Evolutionary conservation across 2,113 vertebrate genomes (phyloP).

Genomic region (Coturnix japonica): DNA sequence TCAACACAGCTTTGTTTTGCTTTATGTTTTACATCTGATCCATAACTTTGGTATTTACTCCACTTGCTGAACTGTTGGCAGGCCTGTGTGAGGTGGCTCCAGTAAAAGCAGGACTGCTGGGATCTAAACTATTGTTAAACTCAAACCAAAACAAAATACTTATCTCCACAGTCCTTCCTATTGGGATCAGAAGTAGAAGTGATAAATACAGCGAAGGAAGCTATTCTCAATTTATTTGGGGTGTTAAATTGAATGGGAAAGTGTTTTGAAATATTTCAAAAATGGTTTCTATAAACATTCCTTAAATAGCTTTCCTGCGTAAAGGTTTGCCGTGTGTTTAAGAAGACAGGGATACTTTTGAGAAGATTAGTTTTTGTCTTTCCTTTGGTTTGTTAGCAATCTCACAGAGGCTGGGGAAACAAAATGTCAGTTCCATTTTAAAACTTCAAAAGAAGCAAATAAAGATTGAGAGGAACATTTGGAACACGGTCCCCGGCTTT

Average conservation of each 20-base stretch:
- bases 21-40: conserved; percentile 10
- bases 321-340: not conserved
- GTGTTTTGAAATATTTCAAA: not conserved
- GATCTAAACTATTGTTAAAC: conserved; percentile 19
- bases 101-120: conserved; percentile 53
- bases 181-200: conserved; percentile 26
- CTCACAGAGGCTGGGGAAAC: not conserved
- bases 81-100: conserved; percentile 2
- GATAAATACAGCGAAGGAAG: conserved; percentile 8
- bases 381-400: not conserved
- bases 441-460: conserved; percentile 1
- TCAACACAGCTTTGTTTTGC: not conserved
- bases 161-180: not conserved
- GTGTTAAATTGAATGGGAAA: conserved; percentile 25
- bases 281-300: conserved; percentile 46
- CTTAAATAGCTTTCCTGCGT: not conserved
- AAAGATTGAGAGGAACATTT: not conserved
- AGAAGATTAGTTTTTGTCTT: not conserved
- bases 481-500: not conserved
- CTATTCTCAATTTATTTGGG: conserved; percentile 16
- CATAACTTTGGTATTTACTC: conserved; percentile 11
- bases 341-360: not conserved
- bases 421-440: conserved; percentile 13
- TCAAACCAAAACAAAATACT: conserved; percentile 14
- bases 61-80: not conserved